Percentiles rank a stretch among this genome's conserved stretches.
Conservation (phyloP, 2,797 vertebrate genomes). For the Pseudochirops corinnae region DNA sequence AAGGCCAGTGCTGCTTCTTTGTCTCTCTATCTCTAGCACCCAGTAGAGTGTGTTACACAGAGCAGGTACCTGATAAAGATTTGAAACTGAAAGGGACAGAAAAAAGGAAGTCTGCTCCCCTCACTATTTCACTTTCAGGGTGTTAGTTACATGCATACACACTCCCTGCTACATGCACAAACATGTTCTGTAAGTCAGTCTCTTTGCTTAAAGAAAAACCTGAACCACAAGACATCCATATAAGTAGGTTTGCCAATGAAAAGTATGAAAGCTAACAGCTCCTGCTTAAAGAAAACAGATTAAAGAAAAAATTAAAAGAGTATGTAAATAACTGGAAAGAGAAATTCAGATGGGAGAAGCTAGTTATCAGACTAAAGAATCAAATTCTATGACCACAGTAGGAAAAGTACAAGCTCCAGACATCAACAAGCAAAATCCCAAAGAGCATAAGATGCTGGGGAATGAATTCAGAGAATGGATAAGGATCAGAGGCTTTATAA, state of each 20-base stretch:
- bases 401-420: not conserved
- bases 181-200: slow-evolving; percentile 6
- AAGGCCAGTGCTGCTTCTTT: not conserved
- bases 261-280: not conserved
- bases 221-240: not conserved
- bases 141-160: not conserved
- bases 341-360: slow-evolving; percentile 4
- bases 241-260: not conserved
- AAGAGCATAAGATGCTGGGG: not conserved
- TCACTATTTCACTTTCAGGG: not conserved
- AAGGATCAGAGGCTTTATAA: slow-evolving; percentile 40
- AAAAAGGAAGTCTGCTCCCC: not conserved
- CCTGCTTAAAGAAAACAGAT: slow-evolving; percentile 2
- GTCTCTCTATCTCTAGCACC: not conserved
- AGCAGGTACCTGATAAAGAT: not conserved
- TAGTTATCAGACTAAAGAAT: not conserved
- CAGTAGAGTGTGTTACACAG: not conserved
- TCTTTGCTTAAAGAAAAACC: slow-evolving; percentile 8
- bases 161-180: slow-evolving; percentile 6
- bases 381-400: not conserved
- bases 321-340: not conserved
- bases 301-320: slow-evolving; percentile 8
- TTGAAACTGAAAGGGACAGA: not conserved
- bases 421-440: slow-evolving; percentile 9
- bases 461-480: not conserved